Conservation (phyloP, 1,140 invertebrate genomes). For the Hydropsyche tenuis region DNA sequence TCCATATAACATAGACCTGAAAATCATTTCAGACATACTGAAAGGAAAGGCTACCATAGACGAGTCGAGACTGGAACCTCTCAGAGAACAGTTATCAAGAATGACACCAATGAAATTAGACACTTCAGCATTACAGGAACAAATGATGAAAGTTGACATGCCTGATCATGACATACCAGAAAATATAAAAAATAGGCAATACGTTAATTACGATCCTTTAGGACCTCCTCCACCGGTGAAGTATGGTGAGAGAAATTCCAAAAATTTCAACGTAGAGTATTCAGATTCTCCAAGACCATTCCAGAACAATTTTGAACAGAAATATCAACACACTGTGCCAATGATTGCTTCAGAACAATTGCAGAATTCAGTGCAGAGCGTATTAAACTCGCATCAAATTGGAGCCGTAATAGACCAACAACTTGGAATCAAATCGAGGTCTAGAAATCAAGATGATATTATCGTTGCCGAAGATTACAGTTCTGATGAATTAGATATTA, state of each 20-base stretch:
- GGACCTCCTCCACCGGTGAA: not conserved
- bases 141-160: slow-evolving; percentile 42
- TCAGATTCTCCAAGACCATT: slow-evolving; percentile 24
- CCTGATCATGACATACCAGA: slow-evolving; percentile 34
- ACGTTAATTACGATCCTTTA: slow-evolving; percentile 31
- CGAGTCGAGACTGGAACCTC: slow-evolving; percentile 53
- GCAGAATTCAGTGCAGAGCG: slow-evolving; percentile 55
- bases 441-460: slow-evolving; percentile 29
- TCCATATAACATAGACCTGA: slow-evolving; percentile 60
- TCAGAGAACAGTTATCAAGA: slow-evolving; percentile 55
- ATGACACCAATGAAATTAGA: slow-evolving; percentile 56
- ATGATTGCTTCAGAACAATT: slow-evolving; percentile 47
- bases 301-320: slow-evolving; percentile 23
- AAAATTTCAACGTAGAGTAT: slow-evolving; percentile 24
- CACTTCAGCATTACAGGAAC: slow-evolving; percentile 57
- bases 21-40: slow-evolving; percentile 60
- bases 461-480: slow-evolving; percentile 4
- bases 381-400: slow-evolving; percentile 58
- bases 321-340: slow-evolving; percentile 32
- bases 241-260: slow-evolving; percentile 10
- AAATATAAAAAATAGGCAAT: slow-evolving; percentile 29
- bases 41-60: slow-evolving; percentile 57
- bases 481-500: slow-evolving; percentile 13
- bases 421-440: slow-evolving; percentile 53
- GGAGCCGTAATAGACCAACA: slow-evolving; percentile 60